phyloP scores from a whole-genome alignment of 2,113 vertebrate genomes.

The Atherinomorus stipes region DNA sequence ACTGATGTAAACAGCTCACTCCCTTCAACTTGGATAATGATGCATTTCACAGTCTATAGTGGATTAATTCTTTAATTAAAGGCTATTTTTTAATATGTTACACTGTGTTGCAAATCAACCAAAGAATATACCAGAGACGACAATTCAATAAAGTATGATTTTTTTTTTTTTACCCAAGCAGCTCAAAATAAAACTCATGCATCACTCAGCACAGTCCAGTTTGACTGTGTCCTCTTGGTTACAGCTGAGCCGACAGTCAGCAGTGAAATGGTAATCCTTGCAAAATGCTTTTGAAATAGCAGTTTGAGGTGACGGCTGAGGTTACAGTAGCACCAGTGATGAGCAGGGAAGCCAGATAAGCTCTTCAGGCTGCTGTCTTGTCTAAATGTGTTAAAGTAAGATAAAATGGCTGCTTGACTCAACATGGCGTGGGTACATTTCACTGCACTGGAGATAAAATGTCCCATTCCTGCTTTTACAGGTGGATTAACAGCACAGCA shows the following conservation, averaged over 20 bases:
- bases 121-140: too few species aligned
- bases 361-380: conserved; percentile 45
- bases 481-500: neutral
- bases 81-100: neutral
- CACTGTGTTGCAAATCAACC: too few species aligned
- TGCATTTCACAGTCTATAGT: neutral
- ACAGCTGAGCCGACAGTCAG: conserved; percentile 31
- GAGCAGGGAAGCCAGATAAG: conserved; percentile 46
- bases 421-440: conserved; percentile 34
- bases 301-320: conserved; percentile 27
- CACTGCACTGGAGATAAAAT: conserved; percentile 16
- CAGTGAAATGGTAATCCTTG: conserved; percentile 53
- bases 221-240: conserved; percentile 32
- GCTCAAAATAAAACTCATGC: conserved; percentile 51
- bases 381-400: conserved; percentile 58
- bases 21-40: neutral
- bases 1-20: neutral
- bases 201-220: conserved; percentile 14
- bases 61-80: neutral
- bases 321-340: conserved; percentile 47
- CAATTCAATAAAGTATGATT: neutral
- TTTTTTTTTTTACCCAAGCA: neutral
- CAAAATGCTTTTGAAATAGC: conserved; percentile 59
- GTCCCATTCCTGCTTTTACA: neutral
- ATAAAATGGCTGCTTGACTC: conserved; percentile 66